Evolutionary conservation across 2,113 vertebrate species (phyloP), one percentile per base, ranked within the genome.

Genomic region (Phyllopteryx taeniolatus): DNA sequence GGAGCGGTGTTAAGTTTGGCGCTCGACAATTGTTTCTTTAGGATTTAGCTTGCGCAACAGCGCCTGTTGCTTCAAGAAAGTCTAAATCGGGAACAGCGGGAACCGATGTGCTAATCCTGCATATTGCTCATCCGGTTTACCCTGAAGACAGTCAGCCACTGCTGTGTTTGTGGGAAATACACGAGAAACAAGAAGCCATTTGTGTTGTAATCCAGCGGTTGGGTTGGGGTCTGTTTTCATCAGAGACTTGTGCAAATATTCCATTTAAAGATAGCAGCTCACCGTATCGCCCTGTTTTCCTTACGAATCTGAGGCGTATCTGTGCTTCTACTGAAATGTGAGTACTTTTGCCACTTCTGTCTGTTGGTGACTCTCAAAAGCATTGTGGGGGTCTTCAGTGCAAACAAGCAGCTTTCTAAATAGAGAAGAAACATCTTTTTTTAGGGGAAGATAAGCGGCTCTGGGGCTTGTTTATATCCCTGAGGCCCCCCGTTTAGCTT

Each of bases 391-490:
- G 75, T 65, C 74, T 71, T 56, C 3, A 1, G n/a, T 20, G 46
- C 71, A 77, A 80, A 88, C 87, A 89, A 83, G 53, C 54, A 14
- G 76, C 61, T 68, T 79, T 80, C 68, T 77, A 75, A 85, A 74
- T 31, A 79, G 2, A 74, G 63, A 75, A n/a, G 67, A 3, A 14
- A 47, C 27, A 43, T 81, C 69, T 74, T 67, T 79, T 68, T 77
- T 10, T 60, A 69, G 60, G 54, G 13, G 70, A 71, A 59, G 81
- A 87, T 83, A 71, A 76, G 77, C 56, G 27, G 22, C 27, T 31
- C 12, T 14, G 22, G 70, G 60, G 17, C 33, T 76, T 27, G 5
- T 78, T 76, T 85, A 59, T 31, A 46, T 65, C 47, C 60, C 68
- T 39, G 66, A 11, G 15, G 68, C 66, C 42, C 27, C n/a, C n/a